phyloP scores from a whole-genome alignment of 2,797 vertebrate genomes.

The Podarcis lilfordi region DNA sequence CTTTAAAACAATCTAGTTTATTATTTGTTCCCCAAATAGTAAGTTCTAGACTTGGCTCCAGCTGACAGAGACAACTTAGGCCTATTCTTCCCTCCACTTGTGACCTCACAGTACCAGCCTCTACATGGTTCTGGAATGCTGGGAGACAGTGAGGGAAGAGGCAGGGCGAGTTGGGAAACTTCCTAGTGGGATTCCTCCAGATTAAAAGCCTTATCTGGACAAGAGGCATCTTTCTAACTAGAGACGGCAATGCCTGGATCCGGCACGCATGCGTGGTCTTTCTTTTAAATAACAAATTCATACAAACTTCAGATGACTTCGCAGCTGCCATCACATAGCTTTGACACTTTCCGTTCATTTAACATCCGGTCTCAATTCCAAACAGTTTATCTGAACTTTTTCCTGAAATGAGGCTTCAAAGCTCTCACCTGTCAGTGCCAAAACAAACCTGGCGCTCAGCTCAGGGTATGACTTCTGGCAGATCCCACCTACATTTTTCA shows the following conservation, averaged over 20 bases:
- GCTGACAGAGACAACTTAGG: neutral
- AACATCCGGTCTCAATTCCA: neutral
- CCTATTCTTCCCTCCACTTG: neutral
- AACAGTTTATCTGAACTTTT: neutral
- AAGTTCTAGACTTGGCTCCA: neutral
- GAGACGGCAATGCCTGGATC: neutral
- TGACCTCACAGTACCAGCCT: too few species aligned
- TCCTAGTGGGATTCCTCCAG: neutral
- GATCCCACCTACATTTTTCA: neutral
- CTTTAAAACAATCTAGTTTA: neutral
- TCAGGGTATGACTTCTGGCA: neutral
- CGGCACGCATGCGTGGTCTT: neutral
- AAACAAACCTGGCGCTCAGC: neutral
- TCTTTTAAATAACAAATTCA: neutral
- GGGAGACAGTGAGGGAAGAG: too few species aligned
- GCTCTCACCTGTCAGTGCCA: neutral
- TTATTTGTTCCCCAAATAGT: neutral
- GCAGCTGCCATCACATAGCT: neutral
- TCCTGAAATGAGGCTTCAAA: neutral
- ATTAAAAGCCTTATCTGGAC: neutral
- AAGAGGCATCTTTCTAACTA: neutral
- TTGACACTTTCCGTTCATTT: neutral
- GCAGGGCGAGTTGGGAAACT: too few species aligned
- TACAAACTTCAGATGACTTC: too few species aligned
- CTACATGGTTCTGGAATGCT: too few species aligned